A percentile compares a stretch with the other conserved stretches of the same genome.
These are phyloP conservation scores for Thera britannica DNA, from an alignment of 2,888 invertebrate species.

Conservation along the genomic window DNA sequence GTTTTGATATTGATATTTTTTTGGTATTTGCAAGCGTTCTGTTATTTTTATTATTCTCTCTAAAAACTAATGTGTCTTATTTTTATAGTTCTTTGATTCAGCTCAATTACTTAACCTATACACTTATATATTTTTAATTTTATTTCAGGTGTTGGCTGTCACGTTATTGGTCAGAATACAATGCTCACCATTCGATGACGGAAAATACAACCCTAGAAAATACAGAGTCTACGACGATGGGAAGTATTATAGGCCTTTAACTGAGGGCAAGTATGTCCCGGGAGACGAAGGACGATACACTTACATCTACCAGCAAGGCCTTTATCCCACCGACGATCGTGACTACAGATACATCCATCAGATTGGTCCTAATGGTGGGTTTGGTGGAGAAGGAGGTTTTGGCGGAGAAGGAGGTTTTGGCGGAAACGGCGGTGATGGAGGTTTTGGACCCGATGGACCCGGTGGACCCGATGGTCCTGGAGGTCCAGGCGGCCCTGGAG, in stretches of 20 bases:
- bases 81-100: neutral
- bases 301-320: constrained; percentile 69
- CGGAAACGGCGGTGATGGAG: constrained; percentile 41
- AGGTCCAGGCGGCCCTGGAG: constrained; percentile 42
- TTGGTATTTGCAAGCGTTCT: neutral
- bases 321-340: constrained; percentile 73
- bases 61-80: neutral
- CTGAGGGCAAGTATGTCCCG: constrained; percentile 82
- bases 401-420: constrained; percentile 53
- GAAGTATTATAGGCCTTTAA: constrained; percentile 69
- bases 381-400: constrained; percentile 56
- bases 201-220: constrained; percentile 68
- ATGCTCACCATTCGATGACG: constrained; percentile 63
- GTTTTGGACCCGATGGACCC: constrained; percentile 41
- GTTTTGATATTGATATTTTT: neutral
- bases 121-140: neutral
- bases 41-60: neutral
- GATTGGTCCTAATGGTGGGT: constrained; percentile 63
- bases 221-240: constrained; percentile 70
- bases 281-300: constrained; percentile 82
- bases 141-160: constrained; percentile 61
- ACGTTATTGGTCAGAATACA: constrained; percentile 56
- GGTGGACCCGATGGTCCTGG: constrained; percentile 30
- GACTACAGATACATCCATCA: constrained; percentile 80
- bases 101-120: neutral